phyloP scores from a whole-genome alignment of 2,888 invertebrate species.

The Andrena chrysosceles region DNA sequence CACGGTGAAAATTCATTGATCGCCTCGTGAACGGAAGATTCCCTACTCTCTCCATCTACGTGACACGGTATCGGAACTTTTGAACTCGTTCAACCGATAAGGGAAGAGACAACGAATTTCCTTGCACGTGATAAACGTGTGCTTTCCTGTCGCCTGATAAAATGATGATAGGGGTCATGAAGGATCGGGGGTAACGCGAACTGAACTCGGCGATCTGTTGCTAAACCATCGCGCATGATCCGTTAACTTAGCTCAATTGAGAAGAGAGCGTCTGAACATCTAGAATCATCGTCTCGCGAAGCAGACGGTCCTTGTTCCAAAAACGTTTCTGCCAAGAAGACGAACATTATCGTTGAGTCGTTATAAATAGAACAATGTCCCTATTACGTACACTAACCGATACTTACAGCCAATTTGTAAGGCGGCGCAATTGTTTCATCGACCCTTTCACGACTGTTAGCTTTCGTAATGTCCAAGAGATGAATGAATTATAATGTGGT shows the following conservation, averaged over 20 bases:
- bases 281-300: slow-evolving; percentile 33
- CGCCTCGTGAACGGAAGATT: slow-evolving; percentile 15
- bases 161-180: slow-evolving; percentile 62
- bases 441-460: slow-evolving; percentile 1
- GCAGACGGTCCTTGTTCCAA: slow-evolving; percentile 33
- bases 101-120: slow-evolving; percentile 37
- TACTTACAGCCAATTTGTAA: neutral
- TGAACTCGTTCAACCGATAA: slow-evolving; percentile 46
- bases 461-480: neutral
- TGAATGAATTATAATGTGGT: neutral
- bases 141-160: slow-evolving; percentile 49
- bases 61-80: slow-evolving; percentile 18
- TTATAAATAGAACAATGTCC: slow-evolving; percentile 48
- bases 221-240: slow-evolving; percentile 3
- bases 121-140: slow-evolving; percentile 60
- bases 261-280: slow-evolving; percentile 46
- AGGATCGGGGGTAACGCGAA: slow-evolving; percentile 44
- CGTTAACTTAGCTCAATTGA: slow-evolving; percentile 58
- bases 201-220: slow-evolving; percentile 41
- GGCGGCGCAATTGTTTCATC: slow-evolving; percentile 4
- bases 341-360: slow-evolving; percentile 31
- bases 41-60: slow-evolving; percentile 29
- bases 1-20: neutral
- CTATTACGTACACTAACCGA: slow-evolving; percentile 14
- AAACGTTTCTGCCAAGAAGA: slow-evolving; percentile 48